Evolutionary conservation across 2,888 invertebrate species (phyloP).

Genomic region (Prionchulus punctatus): DNA sequence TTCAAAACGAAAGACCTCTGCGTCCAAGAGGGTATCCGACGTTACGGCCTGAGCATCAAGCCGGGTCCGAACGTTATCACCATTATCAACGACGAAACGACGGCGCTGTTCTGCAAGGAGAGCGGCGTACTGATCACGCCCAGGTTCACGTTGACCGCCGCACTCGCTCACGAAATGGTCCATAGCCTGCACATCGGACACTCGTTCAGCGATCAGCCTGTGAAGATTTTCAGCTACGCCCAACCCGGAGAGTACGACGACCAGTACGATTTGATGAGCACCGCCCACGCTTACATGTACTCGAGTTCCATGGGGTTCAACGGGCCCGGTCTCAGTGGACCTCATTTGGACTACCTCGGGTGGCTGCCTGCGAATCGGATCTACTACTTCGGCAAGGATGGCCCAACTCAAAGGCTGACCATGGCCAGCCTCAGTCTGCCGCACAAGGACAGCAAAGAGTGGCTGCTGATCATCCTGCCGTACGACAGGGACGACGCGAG

Average conservation of each 20-base stretch:
- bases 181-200: slow-evolving; percentile 28
- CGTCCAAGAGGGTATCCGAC: slow-evolving; percentile 16
- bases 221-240: slow-evolving; percentile 24
- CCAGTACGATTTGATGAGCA: slow-evolving; percentile 26
- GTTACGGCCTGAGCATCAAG: not conserved
- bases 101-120: slow-evolving; percentile 17
- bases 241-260: slow-evolving; percentile 26
- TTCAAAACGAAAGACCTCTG: slow-evolving; percentile 28
- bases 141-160: slow-evolving; percentile 21
- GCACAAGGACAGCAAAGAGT: slow-evolving; percentile 15
- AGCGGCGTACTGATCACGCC: slow-evolving; percentile 26
- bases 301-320: not conserved
- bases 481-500: slow-evolving; percentile 25
- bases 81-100: slow-evolving; percentile 20
- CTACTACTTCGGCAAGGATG: slow-evolving; percentile 21
- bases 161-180: slow-evolving; percentile 28
- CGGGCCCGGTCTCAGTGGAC: slow-evolving; percentile 25
- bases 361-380: slow-evolving; percentile 27
- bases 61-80: slow-evolving; percentile 17
- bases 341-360: slow-evolving; percentile 28
- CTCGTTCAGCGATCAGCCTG: slow-evolving; percentile 25
- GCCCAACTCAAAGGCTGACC: not conserved
- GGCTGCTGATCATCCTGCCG: slow-evolving; percentile 22
- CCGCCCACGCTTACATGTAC: slow-evolving; percentile 25
- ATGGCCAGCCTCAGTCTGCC: not conserved